These are phyloP conservation scores for Troides oblongomaculatus DNA, from an alignment of 2,888 invertebrate species.

Conservation along the genomic window DNA sequence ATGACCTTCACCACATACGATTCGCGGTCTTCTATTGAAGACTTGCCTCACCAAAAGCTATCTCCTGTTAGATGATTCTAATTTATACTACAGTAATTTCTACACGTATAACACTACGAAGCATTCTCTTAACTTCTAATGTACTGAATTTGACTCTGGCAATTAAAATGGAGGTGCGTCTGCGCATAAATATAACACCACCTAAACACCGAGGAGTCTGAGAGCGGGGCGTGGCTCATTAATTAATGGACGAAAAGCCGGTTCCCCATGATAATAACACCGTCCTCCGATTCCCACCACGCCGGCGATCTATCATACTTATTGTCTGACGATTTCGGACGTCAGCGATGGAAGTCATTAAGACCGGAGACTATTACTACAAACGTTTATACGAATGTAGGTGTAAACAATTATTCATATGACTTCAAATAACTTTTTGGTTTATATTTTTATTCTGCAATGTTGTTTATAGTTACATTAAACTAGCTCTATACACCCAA, in stretches of 20 bases:
- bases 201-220: slow-evolving; percentile 30
- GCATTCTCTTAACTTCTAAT: neutral
- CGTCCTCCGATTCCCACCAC: slow-evolving; percentile 67
- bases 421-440: neutral
- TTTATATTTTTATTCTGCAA: neutral
- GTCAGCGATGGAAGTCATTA: slow-evolving; percentile 76
- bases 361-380: slow-evolving; percentile 50
- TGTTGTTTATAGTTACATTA: neutral
- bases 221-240: slow-evolving; percentile 62
- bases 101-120: neutral
- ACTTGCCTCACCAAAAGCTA: neutral
- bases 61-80: neutral
- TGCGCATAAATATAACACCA: slow-evolving; percentile 61
- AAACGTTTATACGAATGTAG: slow-evolving; percentile 54
- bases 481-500: neutral
- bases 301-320: slow-evolving; percentile 73
- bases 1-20: too few relatives aligned
- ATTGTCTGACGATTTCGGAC: slow-evolving; percentile 74
- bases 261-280: slow-evolving; percentile 61
- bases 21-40: neutral
- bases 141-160: slow-evolving; percentile 62
- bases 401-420: slow-evolving; percentile 46
- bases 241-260: slow-evolving; percentile 74
- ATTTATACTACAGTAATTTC: neutral
- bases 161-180: slow-evolving; percentile 70